Evolutionary conservation across 2,113 vertebrate genomes (phyloP).

Genomic region (Petroica traversi): DNA sequence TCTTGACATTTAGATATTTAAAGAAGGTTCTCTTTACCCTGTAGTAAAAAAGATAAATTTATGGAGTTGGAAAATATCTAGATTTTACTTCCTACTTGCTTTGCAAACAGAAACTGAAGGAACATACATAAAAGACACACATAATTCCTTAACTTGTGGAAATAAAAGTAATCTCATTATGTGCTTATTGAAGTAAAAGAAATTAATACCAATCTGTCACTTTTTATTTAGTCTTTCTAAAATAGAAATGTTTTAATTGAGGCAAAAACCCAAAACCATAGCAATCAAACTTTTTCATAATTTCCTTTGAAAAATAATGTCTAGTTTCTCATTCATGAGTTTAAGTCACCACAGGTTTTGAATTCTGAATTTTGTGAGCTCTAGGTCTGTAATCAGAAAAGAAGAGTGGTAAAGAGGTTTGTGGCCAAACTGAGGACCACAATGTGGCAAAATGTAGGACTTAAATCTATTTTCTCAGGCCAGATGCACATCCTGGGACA

Average conservation of each 20-base stretch:
- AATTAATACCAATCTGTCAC: neutral
- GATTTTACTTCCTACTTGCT: neutral
- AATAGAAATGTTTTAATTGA: neutral
- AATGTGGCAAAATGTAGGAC: neutral
- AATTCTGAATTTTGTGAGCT: neutral
- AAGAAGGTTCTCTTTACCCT: neutral
- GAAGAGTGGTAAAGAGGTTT: neutral
- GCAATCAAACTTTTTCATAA: neutral
- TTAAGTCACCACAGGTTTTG: neutral
- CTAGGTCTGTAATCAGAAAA: neutral
- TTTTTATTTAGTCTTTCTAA: neutral
- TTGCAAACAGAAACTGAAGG: neutral
- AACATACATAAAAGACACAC: neutral
- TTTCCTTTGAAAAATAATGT: neutral
- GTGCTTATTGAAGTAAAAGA: neutral
- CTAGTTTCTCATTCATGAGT: neutral
- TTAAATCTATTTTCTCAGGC: neutral
- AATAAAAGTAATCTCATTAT: conserved; percentile 8
- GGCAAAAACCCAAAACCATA: neutral
- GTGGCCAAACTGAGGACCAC: neutral
- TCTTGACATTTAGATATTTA: neutral
- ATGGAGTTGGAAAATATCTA: neutral
- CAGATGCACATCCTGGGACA: neutral
- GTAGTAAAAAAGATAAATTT: neutral
- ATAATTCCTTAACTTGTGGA: neutral